These are phyloP conservation scores for Tupiocoris notatus DNA, from an alignment of 2,888 invertebrate genomes.

Conservation along the genomic window DNA sequence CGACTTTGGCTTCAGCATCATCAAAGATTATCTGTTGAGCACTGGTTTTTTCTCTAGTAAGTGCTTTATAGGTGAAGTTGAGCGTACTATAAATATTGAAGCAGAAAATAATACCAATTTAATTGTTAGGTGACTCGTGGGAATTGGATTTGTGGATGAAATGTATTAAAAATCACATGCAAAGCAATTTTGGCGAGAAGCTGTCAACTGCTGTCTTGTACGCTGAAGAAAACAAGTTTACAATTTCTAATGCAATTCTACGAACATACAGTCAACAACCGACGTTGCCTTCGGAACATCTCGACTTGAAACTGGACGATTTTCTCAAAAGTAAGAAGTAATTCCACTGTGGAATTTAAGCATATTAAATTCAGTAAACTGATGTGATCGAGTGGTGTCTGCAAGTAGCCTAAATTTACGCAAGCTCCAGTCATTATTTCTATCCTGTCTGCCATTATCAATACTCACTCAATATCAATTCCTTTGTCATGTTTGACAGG, in stretches of 20 bases:
- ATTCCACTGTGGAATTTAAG: too few species aligned
- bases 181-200: conserved; percentile 17
- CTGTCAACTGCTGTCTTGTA: conserved; percentile 30
- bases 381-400: too few species aligned
- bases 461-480: too few species aligned
- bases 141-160: conserved; percentile 43
- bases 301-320: conserved; percentile 29
- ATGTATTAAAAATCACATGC: conserved; percentile 30
- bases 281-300: not conserved
- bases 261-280: not conserved
- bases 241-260: conserved; percentile 23
- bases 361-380: too few species aligned
- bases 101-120: too few species aligned
- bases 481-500: too few species aligned
- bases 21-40: conserved; percentile 7
- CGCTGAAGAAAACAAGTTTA: conserved; percentile 26
- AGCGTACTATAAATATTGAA: too few species aligned
- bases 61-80: too few species aligned
- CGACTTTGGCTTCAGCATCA: conserved; percentile 9
- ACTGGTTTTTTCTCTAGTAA: conserved; percentile 21
- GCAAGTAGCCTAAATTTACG: too few species aligned
- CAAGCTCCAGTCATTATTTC: too few species aligned
- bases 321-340: conserved; percentile 28
- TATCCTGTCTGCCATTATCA: too few species aligned
- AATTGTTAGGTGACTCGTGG: conserved; percentile 16